phyloP scores from a whole-genome alignment of 2,113 vertebrate species.

The Gymnobelideus leadbeateri region DNA sequence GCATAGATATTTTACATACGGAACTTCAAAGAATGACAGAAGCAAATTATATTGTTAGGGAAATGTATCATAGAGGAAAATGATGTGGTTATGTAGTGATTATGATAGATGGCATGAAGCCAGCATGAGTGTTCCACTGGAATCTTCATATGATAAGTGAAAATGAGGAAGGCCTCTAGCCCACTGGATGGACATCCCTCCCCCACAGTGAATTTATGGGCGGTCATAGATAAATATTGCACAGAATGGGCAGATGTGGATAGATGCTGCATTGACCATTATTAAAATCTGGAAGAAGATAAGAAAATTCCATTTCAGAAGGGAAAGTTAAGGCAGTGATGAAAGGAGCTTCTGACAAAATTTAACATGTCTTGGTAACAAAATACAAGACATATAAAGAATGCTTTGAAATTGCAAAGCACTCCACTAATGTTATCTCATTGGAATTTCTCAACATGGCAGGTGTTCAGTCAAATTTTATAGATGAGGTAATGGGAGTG shows the following conservation, averaged over 20 bases:
- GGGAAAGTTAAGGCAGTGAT: neutral
- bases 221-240: neutral
- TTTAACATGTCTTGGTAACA: neutral
- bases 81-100: neutral
- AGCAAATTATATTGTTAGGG: neutral
- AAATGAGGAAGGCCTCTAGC: neutral
- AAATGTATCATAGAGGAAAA: constrained; percentile 12
- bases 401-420: neutral
- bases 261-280: neutral
- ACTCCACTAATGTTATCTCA: neutral
- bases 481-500: neutral
- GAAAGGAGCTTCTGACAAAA: neutral
- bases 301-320: neutral
- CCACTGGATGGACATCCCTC: neutral
- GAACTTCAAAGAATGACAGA: neutral
- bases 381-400: neutral
- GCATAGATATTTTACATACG: neutral
- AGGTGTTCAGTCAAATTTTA: neutral
- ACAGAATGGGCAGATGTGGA: neutral
- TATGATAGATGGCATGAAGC: neutral
- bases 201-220: neutral
- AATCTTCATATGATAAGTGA: neutral
- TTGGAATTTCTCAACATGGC: neutral
- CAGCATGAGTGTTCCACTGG: neutral
- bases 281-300: neutral